Conservation (phyloP, 2,888 invertebrate genomes). For the Hemicrepidius hirtus region DNA sequence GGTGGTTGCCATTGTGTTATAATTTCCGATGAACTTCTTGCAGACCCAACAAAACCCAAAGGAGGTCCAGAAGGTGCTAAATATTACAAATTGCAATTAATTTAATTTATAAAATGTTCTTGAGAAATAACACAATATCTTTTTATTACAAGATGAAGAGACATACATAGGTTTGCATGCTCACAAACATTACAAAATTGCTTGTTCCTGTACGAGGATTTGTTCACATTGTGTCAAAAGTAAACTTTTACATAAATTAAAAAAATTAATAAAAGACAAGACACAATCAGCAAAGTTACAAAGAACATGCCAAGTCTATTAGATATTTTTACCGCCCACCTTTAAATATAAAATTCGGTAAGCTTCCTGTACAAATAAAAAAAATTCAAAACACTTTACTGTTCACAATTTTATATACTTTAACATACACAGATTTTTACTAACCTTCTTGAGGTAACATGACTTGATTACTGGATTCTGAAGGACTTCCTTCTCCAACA, state of each 20-base stretch:
- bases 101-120: neutral
- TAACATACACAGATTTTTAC: conserved; percentile 59
- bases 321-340: conserved; percentile 63
- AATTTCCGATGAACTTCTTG: conserved; percentile 95
- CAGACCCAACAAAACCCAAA: conserved; percentile 94
- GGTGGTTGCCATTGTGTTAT: conserved; percentile 99
- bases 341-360: conserved; percentile 70
- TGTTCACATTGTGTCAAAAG: neutral
- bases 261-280: neutral
- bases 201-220: neutral
- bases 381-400: conserved; percentile 67
- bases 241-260: neutral
- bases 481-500: conserved; percentile 95
- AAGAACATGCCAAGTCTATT: conserved; percentile 35
- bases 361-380: conserved; percentile 69
- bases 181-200: neutral
- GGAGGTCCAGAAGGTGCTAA: conserved; percentile 97
- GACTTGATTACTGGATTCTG: conserved; percentile 91
- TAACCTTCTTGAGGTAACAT: conserved; percentile 97
- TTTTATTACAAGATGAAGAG: neutral
- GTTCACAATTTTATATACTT: conserved; percentile 46
- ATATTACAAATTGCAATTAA: conserved; percentile 41
- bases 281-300: conserved; percentile 12
- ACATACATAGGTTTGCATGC: conserved; percentile 10
- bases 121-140: neutral